phyloP scores from a whole-genome alignment of 2,888 invertebrate species.

The Coleophora deauratella region DNA sequence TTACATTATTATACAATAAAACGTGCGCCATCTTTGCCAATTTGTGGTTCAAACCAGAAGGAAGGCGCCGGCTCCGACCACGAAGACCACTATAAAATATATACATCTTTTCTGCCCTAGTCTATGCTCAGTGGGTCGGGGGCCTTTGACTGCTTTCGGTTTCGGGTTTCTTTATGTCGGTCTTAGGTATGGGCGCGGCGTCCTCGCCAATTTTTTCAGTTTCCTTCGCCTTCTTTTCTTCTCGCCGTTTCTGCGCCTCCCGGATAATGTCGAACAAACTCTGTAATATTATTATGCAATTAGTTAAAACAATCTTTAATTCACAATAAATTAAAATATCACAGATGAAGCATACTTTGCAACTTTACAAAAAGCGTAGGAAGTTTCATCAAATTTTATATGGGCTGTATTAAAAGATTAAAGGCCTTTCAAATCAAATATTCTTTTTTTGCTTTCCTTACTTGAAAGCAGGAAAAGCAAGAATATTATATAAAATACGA shows the following conservation, averaged over 20 bases:
- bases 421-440: no score
- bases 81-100: slow-evolving; percentile 13
- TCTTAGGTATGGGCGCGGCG: slow-evolving; percentile 33
- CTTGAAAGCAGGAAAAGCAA: no score
- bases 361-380: no score
- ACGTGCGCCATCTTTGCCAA: slow-evolving; percentile 17
- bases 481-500: no score
- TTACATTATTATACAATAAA: no score
- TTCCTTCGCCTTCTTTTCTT: slow-evolving; percentile 48
- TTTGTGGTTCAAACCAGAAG: slow-evolving; percentile 14
- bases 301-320: no score
- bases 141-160: slow-evolving; percentile 50
- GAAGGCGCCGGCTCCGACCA: slow-evolving; percentile 5
- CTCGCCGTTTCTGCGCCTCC: slow-evolving; percentile 58
- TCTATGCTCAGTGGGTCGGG: slow-evolving; percentile 42
- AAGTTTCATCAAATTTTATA: no score
- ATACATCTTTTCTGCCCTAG: slow-evolving; percentile 18
- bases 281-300: slow-evolving; percentile 45
- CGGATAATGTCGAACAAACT: slow-evolving; percentile 62
- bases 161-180: slow-evolving; percentile 36
- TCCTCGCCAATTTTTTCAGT: slow-evolving; percentile 7
- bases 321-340: no score
- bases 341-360: no score
- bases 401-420: no score
- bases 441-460: no score